Evolutionary conservation across 2,113 vertebrate species (phyloP), one percentile per base, ranked within the genome.

Genomic region (Triplophysa rosa): DNA sequence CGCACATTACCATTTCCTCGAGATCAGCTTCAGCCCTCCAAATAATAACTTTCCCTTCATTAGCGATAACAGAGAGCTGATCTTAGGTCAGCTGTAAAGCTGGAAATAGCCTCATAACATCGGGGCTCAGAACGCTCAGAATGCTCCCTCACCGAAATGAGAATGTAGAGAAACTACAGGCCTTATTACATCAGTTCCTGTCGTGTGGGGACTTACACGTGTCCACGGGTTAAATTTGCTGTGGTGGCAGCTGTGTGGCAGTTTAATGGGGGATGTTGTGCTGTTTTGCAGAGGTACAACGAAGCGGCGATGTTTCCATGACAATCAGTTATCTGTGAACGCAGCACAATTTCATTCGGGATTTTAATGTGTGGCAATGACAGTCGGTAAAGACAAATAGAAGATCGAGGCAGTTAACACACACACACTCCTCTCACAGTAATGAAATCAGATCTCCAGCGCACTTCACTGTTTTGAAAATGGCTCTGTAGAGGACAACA

Each of bases 261-360:
- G n/a, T 83, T 76, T 80, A 80, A 71, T 71, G 9, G 33, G 72
- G 47, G 45, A 49, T 77, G 64, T 37, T 47, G 65, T 77, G 56
- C 65, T 23, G 37, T 67, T 80, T 40, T 58, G 49, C 8, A 9
- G 24, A 47, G 24, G 49, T 49, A 67, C 33, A 76, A 68, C 2
- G 19, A n/a, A 76, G 78, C 61, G 40, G 11, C 52, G 13, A 40
- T 67, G 78, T 80, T 71, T 63, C 78, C 42, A 75, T 58, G 78
- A 77, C 82, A 83, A 76, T 83, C 78, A 67, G 70, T 83, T 83
- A 77, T 77, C 72, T 37, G 24, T 45, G 76, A 80, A 76, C 42
- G 77, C 63, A 37, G 49, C 78, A 52, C 58, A 40, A 79, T 77
- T 83, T 59, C 21, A 47, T 77, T 59, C 26, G 73, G 52, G 78